phyloP scores from a whole-genome alignment of 2,888 invertebrate species.

The Amorpha juglandis region DNA sequence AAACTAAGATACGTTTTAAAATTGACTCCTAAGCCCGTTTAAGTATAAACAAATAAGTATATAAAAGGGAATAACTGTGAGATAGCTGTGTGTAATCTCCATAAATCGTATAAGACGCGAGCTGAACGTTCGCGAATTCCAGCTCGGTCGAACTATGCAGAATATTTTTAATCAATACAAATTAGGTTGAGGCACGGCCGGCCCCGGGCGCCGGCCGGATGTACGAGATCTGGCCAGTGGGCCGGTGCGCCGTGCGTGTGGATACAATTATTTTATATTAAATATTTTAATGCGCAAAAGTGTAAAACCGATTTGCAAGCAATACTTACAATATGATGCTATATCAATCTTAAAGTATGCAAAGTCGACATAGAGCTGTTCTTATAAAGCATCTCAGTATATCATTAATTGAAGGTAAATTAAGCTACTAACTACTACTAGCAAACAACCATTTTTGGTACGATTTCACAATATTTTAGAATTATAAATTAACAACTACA shows the following conservation, averaged over 20 bases:
- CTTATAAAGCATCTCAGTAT: too few species aligned
- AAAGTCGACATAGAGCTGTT: too few species aligned
- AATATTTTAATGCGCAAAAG: neutral
- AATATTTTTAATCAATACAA: constrained; percentile 85
- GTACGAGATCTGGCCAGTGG: constrained; percentile 52
- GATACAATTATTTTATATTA: neutral
- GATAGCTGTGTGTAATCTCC: constrained; percentile 60
- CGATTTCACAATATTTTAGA: too few species aligned
- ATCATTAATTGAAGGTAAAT: too few species aligned
- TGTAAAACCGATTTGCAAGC: too few species aligned
- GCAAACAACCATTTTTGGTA: too few species aligned
- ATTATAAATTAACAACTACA: too few species aligned
- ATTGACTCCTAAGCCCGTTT: neutral
- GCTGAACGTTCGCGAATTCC: constrained; percentile 50
- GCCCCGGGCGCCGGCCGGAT: constrained; percentile 66
- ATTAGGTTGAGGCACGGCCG: constrained; percentile 73
- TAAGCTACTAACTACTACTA: too few species aligned
- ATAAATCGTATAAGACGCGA: constrained; percentile 43
- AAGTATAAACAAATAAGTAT: neutral
- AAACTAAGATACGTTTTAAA: neutral
- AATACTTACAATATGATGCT: too few species aligned
- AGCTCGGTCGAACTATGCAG: constrained; percentile 73
- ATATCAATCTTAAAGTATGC: too few species aligned
- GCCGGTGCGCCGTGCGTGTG: neutral
- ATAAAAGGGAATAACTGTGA: constrained; percentile 33